Conservation (phyloP, 2,888 invertebrate genomes). For the Pogonocherus hispidulus region DNA sequence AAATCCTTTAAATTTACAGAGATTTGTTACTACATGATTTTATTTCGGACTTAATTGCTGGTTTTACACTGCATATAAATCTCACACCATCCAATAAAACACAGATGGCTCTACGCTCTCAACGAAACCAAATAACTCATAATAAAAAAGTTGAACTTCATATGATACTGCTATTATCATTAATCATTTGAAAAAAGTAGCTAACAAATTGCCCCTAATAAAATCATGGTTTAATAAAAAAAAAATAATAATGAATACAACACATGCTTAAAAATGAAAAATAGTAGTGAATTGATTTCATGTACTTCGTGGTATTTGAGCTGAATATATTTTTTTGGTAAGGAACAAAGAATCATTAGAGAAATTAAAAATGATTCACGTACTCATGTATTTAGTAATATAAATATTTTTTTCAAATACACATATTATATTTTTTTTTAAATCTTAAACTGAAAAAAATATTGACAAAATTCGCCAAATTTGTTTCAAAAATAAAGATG, state of each 20-base stretch:
- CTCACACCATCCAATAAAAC: conserved; percentile 49
- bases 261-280: no score
- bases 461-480: no score
- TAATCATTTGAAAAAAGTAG: conserved; percentile 22
- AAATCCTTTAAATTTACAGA: conserved; percentile 46
- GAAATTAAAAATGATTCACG: no score
- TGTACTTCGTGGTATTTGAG: no score
- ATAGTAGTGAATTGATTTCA: no score
- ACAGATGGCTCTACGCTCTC: conserved; percentile 44
- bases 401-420: no score
- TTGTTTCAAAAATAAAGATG: no score
- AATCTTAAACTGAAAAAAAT: no score
- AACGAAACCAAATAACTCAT: conserved; percentile 14
- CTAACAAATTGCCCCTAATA: conserved; percentile 10
- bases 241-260: background rate
- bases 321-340: no score
- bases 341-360: no score
- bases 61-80: conserved; percentile 55
- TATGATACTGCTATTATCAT: conserved; percentile 14
- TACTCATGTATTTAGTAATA: no score
- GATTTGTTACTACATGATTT: conserved; percentile 54
- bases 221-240: background rate
- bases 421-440: no score
- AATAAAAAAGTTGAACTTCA: conserved; percentile 9
- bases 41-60: conserved; percentile 53